A percentile compares a stretch with the other conserved stretches of the same genome.
phyloP scores from a whole-genome alignment of 2,888 invertebrate genomes.

The Gisinianus flammeolus region DNA sequence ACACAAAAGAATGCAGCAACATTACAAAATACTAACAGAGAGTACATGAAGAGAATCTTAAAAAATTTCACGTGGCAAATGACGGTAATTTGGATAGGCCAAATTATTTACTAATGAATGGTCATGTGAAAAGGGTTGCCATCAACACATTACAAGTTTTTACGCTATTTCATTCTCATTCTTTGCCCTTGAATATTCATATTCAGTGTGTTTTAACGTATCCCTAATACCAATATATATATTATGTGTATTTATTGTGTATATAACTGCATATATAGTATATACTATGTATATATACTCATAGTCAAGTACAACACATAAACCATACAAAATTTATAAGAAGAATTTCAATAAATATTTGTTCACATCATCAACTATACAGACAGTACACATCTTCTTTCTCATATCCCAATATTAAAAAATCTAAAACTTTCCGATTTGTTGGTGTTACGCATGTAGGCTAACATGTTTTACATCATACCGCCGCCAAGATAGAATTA shows the following conservation, averaged over 20 bases:
- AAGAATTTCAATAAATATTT: background rate
- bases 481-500: too few species aligned
- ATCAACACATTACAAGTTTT: slow-evolving; percentile 23
- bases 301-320: background rate
- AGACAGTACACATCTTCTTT: background rate
- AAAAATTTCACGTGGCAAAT: slow-evolving; percentile 33
- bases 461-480: too few species aligned
- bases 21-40: background rate
- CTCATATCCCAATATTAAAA: too few species aligned
- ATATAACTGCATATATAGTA: too few species aligned
- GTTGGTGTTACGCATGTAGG: too few species aligned
- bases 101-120: slow-evolving; percentile 50
- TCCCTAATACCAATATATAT: background rate
- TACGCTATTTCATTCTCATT: background rate
- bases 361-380: background rate
- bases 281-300: too few species aligned
- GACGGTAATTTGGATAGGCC: slow-evolving; percentile 43
- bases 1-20: background rate
- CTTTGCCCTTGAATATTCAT: slow-evolving; percentile 8
- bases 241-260: too few species aligned
- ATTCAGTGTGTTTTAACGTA: background rate
- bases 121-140: slow-evolving; percentile 39
- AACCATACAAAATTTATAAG: background rate
- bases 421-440: too few species aligned
- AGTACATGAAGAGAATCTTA: background rate